phyloP scores from a whole-genome alignment of 2,797 vertebrate genomes.

The Botia almorhae region DNA sequence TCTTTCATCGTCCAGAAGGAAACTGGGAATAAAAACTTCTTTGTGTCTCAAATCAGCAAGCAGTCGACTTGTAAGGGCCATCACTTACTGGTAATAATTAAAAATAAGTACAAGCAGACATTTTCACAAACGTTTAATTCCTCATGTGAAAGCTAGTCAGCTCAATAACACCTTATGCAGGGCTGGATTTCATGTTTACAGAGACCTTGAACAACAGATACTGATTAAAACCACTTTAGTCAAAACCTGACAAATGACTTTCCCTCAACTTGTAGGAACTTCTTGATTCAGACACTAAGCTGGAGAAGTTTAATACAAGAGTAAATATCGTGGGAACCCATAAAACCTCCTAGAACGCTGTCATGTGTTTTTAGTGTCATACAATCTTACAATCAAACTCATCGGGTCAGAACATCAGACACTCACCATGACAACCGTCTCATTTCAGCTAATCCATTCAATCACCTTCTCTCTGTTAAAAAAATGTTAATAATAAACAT shows the following conservation, averaged over 20 bases:
- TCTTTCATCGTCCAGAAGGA: slow-evolving; percentile 13
- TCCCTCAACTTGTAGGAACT: background rate
- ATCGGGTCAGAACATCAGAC: slow-evolving; percentile 30
- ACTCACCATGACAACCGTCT: slow-evolving; percentile 38
- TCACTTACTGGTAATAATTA: background rate
- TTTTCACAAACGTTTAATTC: background rate
- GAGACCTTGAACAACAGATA: background rate
- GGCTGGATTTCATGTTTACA: background rate
- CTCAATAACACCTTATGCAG: background rate
- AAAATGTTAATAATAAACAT: background rate
- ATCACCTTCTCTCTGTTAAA: slow-evolving; percentile 24
- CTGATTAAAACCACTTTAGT: background rate
- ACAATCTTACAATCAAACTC: slow-evolving; percentile 5
- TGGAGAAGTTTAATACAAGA: slow-evolving; percentile 10
- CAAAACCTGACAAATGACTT: background rate
- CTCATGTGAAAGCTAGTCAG: slow-evolving; percentile 22
- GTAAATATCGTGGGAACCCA: slow-evolving; percentile 8
- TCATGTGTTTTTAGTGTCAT: background rate
- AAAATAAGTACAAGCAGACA: background rate
- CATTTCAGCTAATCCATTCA: slow-evolving; percentile 32
- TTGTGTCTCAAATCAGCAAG: background rate
- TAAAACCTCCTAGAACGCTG: slow-evolving; percentile 19
- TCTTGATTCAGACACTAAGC: background rate
- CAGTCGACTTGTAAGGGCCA: background rate
- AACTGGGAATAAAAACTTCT: slow-evolving; percentile 14